Evolutionary conservation across 2,888 invertebrate genomes (phyloP).

Genomic region (Agelastica alni): DNA sequence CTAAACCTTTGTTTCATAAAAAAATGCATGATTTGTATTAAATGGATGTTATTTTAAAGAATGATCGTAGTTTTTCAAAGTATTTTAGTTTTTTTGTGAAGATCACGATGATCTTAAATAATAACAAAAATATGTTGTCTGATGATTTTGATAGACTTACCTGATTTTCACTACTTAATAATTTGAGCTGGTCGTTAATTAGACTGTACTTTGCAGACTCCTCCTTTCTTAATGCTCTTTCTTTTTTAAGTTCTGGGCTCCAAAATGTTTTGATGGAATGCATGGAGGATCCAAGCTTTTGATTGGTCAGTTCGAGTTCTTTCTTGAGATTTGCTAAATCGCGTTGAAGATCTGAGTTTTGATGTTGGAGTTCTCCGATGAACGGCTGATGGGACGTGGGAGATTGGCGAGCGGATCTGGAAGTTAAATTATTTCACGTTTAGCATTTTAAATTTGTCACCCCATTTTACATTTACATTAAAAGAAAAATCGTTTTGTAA

Average conservation of each 20-base stretch:
- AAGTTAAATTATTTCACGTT: slow-evolving; percentile 15
- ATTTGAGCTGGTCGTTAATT: slow-evolving; percentile 94
- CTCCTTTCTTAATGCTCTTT: slow-evolving; percentile 93
- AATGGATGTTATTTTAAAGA: too few relatives aligned
- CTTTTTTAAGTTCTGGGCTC: slow-evolving; percentile 99
- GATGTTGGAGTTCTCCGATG: slow-evolving; percentile 84
- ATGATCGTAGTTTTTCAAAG: too few relatives aligned
- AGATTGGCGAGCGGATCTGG: slow-evolving; percentile 69
- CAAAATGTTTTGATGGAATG: slow-evolving; percentile 99
- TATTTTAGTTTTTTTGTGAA: too few relatives aligned
- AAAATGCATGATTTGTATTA: too few relatives aligned
- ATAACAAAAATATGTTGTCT: too few relatives aligned
- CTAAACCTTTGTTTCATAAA: too few relatives aligned
- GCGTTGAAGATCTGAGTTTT: slow-evolving; percentile 93
- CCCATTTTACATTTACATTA: too few relatives aligned
- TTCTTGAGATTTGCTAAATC: slow-evolving; percentile 91
- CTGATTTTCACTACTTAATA: slow-evolving; percentile 96
- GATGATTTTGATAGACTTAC: slow-evolving; percentile 61
- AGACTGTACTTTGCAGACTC: slow-evolving; percentile 96
- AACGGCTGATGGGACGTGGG: slow-evolving; percentile 68
- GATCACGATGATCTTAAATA: too few relatives aligned
- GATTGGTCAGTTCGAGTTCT: slow-evolving; percentile 93
- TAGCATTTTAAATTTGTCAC: too few relatives aligned
- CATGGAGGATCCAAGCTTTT: slow-evolving; percentile 98
- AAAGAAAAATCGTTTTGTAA: too few relatives aligned